Evolutionary conservation across 2,113 vertebrate genomes (phyloP).

Genomic region (Miniopterus natalensis): DNA sequence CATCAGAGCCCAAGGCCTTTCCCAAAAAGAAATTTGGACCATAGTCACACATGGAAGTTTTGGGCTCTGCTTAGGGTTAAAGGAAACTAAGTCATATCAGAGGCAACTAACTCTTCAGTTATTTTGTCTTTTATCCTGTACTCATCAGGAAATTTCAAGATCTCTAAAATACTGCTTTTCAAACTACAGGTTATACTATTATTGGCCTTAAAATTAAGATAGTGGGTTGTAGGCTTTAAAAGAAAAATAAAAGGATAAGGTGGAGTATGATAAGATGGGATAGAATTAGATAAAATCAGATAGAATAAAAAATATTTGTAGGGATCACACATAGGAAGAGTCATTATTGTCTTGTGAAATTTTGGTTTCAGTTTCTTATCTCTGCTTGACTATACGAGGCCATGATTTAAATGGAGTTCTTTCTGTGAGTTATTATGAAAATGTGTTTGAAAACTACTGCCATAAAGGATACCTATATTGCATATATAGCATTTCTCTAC

Average conservation of each 20-base stretch:
- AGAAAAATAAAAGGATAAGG: background rate
- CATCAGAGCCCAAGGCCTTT: background rate
- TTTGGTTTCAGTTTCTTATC: constrained; percentile 12
- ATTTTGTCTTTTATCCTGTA: constrained; percentile 14
- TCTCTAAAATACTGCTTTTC: background rate
- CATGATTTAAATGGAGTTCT: constrained; percentile 44
- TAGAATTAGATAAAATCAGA: background rate
- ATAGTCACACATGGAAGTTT: background rate
- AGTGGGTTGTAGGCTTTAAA: constrained; percentile 3
- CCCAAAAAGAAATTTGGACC: background rate
- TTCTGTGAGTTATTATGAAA: constrained; percentile 10
- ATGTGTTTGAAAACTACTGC: constrained; percentile 13
- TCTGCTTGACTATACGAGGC: background rate
- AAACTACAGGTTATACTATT: background rate
- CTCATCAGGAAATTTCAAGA: constrained; percentile 15
- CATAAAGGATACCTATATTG: background rate
- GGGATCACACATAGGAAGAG: background rate
- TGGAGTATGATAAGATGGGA: background rate
- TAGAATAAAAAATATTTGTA: background rate
- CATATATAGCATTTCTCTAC: background rate
- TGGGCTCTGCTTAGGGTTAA: background rate
- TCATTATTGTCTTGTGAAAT: background rate
- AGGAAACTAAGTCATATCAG: background rate
- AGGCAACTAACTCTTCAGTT: background rate
- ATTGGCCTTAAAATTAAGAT: constrained; percentile 23